phyloP scores from a whole-genome alignment of 2,113 vertebrate species.

The Paradisaea rubra region DNA sequence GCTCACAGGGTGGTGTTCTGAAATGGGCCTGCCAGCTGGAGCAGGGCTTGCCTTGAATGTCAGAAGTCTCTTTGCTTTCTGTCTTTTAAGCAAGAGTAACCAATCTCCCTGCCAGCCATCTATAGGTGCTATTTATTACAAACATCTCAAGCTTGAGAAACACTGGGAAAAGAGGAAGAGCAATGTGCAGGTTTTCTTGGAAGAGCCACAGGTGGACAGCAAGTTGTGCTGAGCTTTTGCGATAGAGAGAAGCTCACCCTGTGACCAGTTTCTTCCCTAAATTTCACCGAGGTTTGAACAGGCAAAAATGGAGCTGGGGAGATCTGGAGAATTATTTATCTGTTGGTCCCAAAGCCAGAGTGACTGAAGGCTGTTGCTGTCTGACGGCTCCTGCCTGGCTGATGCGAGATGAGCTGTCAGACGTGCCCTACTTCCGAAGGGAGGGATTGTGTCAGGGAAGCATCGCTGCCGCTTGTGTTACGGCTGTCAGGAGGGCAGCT shows the following conservation, averaged over 20 bases:
- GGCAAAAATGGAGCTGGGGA: neutral
- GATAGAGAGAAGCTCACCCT: rapidly evolving
- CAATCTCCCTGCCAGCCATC: neutral
- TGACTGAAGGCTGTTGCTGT: slow-evolving; percentile 2
- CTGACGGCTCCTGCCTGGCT: neutral
- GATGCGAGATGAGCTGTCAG: slow-evolving; percentile 1
- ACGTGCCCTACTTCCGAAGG: slow-evolving; percentile 10
- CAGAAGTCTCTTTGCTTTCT: neutral
- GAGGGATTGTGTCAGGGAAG: neutral
- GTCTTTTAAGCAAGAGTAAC: no score
- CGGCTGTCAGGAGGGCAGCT: neutral
- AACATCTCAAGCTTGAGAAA: neutral
- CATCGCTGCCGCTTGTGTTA: rapidly evolving
- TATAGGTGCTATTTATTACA: rapidly evolving
- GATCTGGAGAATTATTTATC: neutral
- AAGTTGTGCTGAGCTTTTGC: rapidly evolving
- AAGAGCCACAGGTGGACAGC: neutral
- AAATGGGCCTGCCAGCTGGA: neutral
- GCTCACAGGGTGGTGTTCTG: neutral
- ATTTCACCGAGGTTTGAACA: neutral
- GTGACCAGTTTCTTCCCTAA: neutral
- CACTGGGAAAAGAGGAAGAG: neutral
- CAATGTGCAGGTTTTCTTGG: neutral
- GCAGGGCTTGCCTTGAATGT: neutral
- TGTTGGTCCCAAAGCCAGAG: neutral